A percentile compares a stretch with the other conserved stretches of the same genome.
Conservation (phyloP, 1,140 invertebrate genomes). For the Ostrea denselamellosa region DNA sequence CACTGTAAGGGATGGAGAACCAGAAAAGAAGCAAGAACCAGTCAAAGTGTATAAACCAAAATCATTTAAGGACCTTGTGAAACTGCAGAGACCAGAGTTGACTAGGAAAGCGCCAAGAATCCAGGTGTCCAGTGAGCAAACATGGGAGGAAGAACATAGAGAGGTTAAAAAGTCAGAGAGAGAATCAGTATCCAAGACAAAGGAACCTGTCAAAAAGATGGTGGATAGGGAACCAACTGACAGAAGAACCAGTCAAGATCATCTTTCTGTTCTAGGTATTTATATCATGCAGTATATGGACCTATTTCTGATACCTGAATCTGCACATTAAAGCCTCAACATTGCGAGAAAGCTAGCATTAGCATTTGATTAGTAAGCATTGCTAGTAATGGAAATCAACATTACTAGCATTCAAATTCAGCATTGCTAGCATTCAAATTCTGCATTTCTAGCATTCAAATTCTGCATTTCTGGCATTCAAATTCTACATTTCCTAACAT, state of each 20-base stretch:
- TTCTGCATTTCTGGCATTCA: too few species aligned
- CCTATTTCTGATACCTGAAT: too few species aligned
- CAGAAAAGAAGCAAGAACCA: conserved; percentile 28
- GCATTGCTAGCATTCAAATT: too few species aligned
- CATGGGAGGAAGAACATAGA: conserved; percentile 42
- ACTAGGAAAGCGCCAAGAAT: conserved; percentile 63
- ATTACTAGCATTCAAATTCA: too few species aligned
- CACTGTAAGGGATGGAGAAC: conserved; percentile 16
- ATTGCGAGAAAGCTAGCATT: too few species aligned
- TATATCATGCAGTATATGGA: background rate
- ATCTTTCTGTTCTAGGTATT: background rate
- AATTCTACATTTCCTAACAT: too few species aligned
- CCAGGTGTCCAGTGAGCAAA: conserved; percentile 52
- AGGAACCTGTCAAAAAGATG: background rate
- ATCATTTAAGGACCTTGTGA: conserved; percentile 69
- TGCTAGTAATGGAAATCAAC: too few species aligned
- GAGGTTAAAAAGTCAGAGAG: conserved; percentile 26
- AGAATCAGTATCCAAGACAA: background rate
- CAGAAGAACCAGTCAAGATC: conserved; percentile 1
- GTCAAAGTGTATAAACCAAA: conserved; percentile 64
- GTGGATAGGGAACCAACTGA: conserved; percentile 5
- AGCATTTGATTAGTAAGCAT: too few species aligned
- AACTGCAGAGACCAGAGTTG: conserved; percentile 72
- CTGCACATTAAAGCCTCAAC: too few species aligned
- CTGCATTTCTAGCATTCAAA: too few species aligned